Evolutionary conservation across 2,888 invertebrate species (phyloP), one percentile per base, ranked within the genome.

Genomic region (Amphimallon solstitiale): DNA sequence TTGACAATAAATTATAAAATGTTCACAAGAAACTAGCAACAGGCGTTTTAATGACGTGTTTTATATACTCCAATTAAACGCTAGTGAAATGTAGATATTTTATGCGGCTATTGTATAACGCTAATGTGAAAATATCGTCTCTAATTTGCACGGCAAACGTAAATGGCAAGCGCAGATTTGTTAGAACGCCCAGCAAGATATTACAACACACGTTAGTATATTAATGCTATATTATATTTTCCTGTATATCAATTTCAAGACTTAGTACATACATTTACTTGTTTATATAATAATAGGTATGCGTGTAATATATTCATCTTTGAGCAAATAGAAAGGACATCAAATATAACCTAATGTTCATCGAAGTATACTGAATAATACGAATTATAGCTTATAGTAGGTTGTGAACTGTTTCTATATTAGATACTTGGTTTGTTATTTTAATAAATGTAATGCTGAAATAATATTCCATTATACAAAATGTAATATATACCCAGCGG

Each of bases 11-110:
- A 62, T 62, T 49, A 48, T 37, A 46, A 15, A 62, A 63, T 63
- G 63, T 35, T 46, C 35, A 14, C 64, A 56, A 56, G 37, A 56
- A 54, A 35, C 48, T 54, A 37, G 19, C 34, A 35, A 52, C 54
- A n/a, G n/a, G n/a, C n/a, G 15, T 29, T 59, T 66, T 66, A 66
- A 66, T 66, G 60, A 66, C 51, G 52, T 49, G 43, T 49, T 60
- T 65, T 65, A 65, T 66, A 43, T 52, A 45, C 51, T 51, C 61
- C 65, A 66, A 66, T 66, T 66, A 66, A 66, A 61, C 49, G 52
- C 43, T 51, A 21, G 40, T 40, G 21, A 23, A 46, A 29, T 34
- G 51, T 52, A n/a, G n/a, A n/a, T n/a, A 37, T 34, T 66, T 66
- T 66, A 66, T 52, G 65, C 34, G 35, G 38, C 61, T 46, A 66